Percentiles rank a stretch among this genome's conserved stretches.
Conservation (phyloP, 1,140 invertebrate species). For the Gonioctena quinquepunctata region DNA sequence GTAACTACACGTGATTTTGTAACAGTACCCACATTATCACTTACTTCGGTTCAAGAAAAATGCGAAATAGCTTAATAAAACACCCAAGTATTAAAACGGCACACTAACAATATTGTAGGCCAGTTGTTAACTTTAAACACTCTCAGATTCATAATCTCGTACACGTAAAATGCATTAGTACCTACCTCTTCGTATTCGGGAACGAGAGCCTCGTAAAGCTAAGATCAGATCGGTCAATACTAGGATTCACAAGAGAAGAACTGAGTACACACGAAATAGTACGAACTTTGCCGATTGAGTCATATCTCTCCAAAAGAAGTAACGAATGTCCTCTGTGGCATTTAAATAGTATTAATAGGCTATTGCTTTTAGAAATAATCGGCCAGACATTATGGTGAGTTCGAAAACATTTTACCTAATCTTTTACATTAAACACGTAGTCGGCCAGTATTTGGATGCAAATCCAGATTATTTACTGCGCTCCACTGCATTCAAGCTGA, state of each 20-base stretch:
- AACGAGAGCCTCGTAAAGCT: background rate
- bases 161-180: conserved; percentile 48
- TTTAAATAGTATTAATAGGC: conserved; percentile 51
- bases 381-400: conserved; percentile 31
- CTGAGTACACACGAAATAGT: background rate
- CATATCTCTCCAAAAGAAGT: conserved; percentile 8
- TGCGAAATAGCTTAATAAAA: conserved; percentile 39
- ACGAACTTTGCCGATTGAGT: conserved; percentile 1
- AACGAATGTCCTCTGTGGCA: conserved; percentile 32
- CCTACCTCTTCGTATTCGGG: conserved; percentile 20
- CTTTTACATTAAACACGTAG: conserved; percentile 42
- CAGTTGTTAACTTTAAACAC: conserved; percentile 47
- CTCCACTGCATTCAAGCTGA: background rate
- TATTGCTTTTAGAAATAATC: conserved; percentile 50
- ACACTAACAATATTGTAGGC: conserved; percentile 43
- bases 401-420: conserved; percentile 44
- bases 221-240: background rate
- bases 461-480: conserved; percentile 16
- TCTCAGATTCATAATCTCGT: conserved; percentile 44
- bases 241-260: too few relatives aligned
- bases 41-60: conserved; percentile 12
- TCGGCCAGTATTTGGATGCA: conserved; percentile 30
- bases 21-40: background rate
- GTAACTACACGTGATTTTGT: background rate
- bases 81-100: conserved; percentile 31